Evolutionary conservation across 2,888 invertebrate species (phyloP), one percentile per base, ranked within the genome.

Genomic region (Anoplius nigerrimus): DNA sequence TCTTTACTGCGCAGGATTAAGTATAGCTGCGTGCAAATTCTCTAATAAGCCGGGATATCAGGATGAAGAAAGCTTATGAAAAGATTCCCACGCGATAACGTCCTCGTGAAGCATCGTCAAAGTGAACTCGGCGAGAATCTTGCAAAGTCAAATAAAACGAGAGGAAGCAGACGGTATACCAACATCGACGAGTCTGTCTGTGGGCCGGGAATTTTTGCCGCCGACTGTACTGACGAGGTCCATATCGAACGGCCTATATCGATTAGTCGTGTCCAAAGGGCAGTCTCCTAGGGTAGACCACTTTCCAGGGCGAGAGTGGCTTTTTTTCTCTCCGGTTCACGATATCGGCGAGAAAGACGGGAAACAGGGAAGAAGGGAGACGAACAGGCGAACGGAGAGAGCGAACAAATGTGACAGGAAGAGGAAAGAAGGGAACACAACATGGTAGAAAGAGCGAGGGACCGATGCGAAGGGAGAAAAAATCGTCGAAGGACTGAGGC

Each of bases 211-310:
- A 74, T 55, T 82, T 83, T 84, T 84, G 80, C 69, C 63, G 56
- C 64, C 61, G 75, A 48, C 81, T 83, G 81, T 84, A 83, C 81
- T n/a, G 45, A 59, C 67, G 65, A 71, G 81, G 82, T 83, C 79
- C 82, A 82, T 66, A 75, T 83, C 83, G 82, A 84, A 80, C 80
- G 66, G 75, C 72, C 77, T 66, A 74, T 84, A 84, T 84, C 83
- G 84, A 84, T 84, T 84, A 79, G 83, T 80, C 74, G 74, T 63
- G 79, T 78, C 73, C 72, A 75, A 79, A 80, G 80, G 80, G 72
- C 76, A 75, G 67, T 68, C 61, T 76, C 75, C 76, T 79, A 72
- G 77, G 74, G 75, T 72, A 72, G 72, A 70, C 62, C 61, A 76
- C 69, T 80, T 79, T 80, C 66, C 72, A 73, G 68, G 67, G 63